These are phyloP conservation scores for Plecturocebus donacophilus DNA, from an alignment of 2,113 vertebrate genomes.

Conservation along the genomic window DNA sequence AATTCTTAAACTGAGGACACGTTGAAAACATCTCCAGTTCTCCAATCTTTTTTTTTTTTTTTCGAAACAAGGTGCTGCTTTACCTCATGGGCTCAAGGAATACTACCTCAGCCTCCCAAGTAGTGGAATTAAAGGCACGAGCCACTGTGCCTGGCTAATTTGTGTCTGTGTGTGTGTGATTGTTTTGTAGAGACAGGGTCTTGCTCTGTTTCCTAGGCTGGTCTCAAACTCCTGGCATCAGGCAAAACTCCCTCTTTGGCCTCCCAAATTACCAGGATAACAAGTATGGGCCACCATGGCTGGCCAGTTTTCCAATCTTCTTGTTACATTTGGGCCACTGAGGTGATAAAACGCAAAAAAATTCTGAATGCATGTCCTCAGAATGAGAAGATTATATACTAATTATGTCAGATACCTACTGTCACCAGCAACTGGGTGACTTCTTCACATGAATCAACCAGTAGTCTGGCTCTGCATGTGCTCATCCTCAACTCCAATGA, in stretches of 20 bases:
- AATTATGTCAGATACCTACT: background rate
- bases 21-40: background rate
- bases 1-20: background rate
- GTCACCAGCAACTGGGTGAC: background rate
- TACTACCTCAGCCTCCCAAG: no score
- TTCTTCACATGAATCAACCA: background rate
- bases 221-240: no score
- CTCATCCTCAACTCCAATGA: background rate
- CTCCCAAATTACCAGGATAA: no score
- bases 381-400: background rate
- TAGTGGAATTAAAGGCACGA: no score
- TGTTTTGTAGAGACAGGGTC: no score
- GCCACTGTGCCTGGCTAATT: no score
- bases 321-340: background rate
- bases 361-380: background rate
- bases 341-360: background rate
- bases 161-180: no score
- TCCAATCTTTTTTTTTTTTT: background rate
- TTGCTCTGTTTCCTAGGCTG: no score
- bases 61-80: no score
- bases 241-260: no score
- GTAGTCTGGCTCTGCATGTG: rapidly evolving
- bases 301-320: background rate
- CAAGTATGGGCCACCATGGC: no score
- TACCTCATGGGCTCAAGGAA: no score